phyloP scores from a whole-genome alignment of 2,797 vertebrate genomes.

The Podarcis lilfordi region DNA sequence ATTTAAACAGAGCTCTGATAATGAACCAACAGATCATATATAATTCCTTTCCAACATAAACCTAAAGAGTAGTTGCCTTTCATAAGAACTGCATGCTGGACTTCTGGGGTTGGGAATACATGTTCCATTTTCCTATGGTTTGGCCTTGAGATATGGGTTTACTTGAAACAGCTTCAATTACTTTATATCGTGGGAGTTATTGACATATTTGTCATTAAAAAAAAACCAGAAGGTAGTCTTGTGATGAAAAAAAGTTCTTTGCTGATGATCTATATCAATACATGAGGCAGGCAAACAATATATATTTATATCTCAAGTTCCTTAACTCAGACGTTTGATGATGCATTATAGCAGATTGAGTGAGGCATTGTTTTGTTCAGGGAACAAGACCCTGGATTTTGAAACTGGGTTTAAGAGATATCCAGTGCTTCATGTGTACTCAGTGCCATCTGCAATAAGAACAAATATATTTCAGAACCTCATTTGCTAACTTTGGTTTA shows the following conservation, averaged over 20 bases:
- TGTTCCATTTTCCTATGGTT: conserved; percentile 13
- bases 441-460: conserved; percentile 38
- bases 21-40: conserved; percentile 25
- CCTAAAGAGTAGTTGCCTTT: conserved; percentile 8
- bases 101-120: background rate
- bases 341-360: conserved; percentile 6
- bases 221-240: conserved; percentile 7
- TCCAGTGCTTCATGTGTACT: conserved; percentile 25
- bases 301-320: conserved; percentile 14
- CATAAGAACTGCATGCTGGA: conserved; percentile 27
- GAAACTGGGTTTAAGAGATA: conserved; percentile 23
- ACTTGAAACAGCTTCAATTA: background rate
- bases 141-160: conserved; percentile 6
- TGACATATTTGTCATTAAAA: conserved; percentile 8
- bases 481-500: conserved; percentile 1
- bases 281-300: conserved; percentile 16
- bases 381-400: background rate
- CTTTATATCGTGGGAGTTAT: conserved; percentile 9
- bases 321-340: conserved; percentile 26
- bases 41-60: conserved; percentile 5
- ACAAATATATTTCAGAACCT: conserved; percentile 40
- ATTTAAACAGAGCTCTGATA: conserved; percentile 12
- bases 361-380: conserved; percentile 9
- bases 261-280: conserved; percentile 18
- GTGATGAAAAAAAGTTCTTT: conserved; percentile 22